phyloP scores from a whole-genome alignment of 2,888 invertebrate species.

The Torymus auratus region DNA sequence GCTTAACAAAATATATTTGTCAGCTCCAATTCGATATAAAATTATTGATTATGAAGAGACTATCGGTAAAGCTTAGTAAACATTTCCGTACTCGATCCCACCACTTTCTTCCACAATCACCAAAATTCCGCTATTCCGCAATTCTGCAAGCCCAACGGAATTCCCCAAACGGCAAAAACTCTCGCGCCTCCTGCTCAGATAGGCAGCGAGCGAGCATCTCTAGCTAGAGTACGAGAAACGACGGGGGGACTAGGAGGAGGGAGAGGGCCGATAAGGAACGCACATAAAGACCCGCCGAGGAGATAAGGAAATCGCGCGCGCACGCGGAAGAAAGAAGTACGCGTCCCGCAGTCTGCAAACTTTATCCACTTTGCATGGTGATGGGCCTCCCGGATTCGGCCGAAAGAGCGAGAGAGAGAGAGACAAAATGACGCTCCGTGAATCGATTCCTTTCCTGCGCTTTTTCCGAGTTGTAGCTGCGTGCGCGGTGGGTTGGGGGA shows the following conservation, averaged over 20 bases:
- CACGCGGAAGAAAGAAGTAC: not conserved
- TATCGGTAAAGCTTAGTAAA: too few species aligned
- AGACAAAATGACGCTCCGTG: constrained; percentile 29
- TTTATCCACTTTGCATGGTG: constrained; percentile 73
- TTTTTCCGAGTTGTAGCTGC: too few species aligned
- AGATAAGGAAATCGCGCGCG: constrained; percentile 50
- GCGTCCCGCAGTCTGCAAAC: constrained; percentile 64
- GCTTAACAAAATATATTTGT: too few species aligned
- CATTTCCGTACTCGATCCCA: too few species aligned
- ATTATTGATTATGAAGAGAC: too few species aligned
- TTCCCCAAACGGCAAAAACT: not conserved
- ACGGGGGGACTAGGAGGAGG: not conserved
- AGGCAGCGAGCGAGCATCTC: not conserved
- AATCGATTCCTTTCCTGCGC: constrained; percentile 28
- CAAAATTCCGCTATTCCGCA: too few species aligned
- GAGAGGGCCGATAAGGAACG: constrained; percentile 15
- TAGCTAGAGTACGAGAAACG: not conserved
- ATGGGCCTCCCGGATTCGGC: constrained; percentile 66
- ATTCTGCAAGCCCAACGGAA: not conserved
- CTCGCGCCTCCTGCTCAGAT: too few species aligned
- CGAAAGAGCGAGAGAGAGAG: not conserved
- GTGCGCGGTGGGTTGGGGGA: too few species aligned
- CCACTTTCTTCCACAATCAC: too few species aligned
- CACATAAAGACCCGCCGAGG: constrained; percentile 57
- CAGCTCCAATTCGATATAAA: too few species aligned